Percentiles rank a stretch among this genome's conserved stretches.
Conservation (phyloP, 2,113 vertebrate genomes). For the Ammospiza nelsoni region DNA sequence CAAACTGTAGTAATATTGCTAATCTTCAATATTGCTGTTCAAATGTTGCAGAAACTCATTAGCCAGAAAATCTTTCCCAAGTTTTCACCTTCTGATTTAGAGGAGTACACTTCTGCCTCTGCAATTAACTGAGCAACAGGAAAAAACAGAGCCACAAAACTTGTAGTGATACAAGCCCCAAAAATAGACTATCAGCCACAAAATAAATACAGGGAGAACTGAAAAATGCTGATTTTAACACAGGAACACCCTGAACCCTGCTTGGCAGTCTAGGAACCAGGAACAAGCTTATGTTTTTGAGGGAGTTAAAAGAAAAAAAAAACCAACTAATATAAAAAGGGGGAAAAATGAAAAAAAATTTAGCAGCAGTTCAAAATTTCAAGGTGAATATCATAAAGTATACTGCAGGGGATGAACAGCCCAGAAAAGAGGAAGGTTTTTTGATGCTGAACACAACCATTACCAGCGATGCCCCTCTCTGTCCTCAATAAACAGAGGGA, state of each 20-base stretch:
- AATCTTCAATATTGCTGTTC: background rate
- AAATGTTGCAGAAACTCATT: rapidly evolving
- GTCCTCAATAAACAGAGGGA: background rate
- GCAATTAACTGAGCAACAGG: background rate
- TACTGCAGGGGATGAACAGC: too few species aligned
- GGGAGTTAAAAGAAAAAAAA: background rate
- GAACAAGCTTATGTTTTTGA: background rate
- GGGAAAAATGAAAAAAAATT: too few species aligned
- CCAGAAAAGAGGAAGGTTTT: background rate
- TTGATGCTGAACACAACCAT: background rate
- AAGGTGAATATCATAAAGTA: background rate
- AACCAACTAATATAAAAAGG: too few species aligned
- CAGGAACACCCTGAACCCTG: background rate
- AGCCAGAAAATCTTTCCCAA: background rate
- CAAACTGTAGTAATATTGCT: background rate
- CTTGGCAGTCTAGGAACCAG: background rate
- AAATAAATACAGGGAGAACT: background rate
- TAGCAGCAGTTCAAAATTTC: background rate
- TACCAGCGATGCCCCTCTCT: rapidly evolving
- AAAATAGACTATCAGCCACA: background rate
- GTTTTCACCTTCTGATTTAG: background rate
- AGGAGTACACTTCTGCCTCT: background rate
- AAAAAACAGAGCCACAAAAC: background rate
- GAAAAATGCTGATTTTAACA: background rate
- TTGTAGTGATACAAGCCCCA: background rate